These are phyloP conservation scores for Chrysolina haemoptera DNA, from an alignment of 2,888 invertebrate species.

Conservation along the genomic window DNA sequence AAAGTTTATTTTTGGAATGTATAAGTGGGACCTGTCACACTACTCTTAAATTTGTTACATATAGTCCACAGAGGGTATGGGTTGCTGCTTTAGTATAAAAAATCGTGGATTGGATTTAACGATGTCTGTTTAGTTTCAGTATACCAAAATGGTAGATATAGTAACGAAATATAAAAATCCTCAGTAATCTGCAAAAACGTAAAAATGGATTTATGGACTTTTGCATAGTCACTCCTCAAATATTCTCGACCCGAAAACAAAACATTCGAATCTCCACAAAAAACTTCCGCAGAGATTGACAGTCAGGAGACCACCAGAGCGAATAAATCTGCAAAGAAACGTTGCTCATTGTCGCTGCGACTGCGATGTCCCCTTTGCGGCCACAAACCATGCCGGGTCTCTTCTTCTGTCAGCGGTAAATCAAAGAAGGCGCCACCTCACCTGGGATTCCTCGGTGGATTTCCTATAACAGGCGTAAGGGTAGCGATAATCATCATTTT, in stretches of 20 bases:
- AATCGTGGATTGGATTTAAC: too few relatives aligned
- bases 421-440: conserved; percentile 69
- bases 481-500: not conserved
- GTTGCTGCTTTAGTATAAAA: too few relatives aligned
- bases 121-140: too few relatives aligned
- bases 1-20: too few relatives aligned
- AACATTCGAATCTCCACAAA: conserved; percentile 26
- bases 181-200: too few relatives aligned
- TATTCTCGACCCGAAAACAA: not conserved
- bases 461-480: conserved; percentile 38
- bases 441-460: conserved; percentile 65
- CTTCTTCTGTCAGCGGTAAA: conserved; percentile 67
- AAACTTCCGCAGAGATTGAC: conserved; percentile 62
- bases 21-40: too few relatives aligned
- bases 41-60: too few relatives aligned
- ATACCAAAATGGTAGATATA: too few relatives aligned
- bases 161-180: too few relatives aligned
- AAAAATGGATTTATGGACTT: not conserved
- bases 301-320: conserved; percentile 65
- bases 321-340: conserved; percentile 63
- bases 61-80: too few relatives aligned
- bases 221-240: not conserved
- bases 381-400: conserved; percentile 65
- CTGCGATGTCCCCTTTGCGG: conserved; percentile 58
- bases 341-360: conserved; percentile 64